Conservation (phyloP, 2,113 vertebrate species). For the Numida meleagris region DNA sequence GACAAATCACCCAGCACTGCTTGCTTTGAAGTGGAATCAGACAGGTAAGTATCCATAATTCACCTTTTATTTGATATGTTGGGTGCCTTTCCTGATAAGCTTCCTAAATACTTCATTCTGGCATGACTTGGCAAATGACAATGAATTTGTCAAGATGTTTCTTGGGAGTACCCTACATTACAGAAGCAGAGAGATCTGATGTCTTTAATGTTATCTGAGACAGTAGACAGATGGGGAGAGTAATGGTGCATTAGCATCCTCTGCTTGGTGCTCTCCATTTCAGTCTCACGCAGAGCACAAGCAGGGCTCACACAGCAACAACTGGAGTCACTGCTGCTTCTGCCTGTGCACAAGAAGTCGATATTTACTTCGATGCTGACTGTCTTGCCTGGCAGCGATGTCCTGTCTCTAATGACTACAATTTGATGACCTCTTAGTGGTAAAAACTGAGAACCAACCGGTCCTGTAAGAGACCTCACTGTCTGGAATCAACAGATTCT, state of each 20-base stretch:
- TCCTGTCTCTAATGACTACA: neutral
- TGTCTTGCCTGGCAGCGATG: neutral
- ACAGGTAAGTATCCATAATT: neutral
- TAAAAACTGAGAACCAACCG: neutral
- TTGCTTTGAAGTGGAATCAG: neutral
- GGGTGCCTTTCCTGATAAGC: neutral
- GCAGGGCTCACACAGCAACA: neutral
- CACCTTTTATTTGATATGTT: neutral
- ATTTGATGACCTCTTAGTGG: neutral
- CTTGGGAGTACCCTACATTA: neutral
- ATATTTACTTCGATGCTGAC: neutral
- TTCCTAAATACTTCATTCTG: neutral
- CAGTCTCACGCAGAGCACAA: accelerated
- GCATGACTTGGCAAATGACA: neutral
- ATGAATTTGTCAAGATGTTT: neutral
- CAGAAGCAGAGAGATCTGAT: neutral
- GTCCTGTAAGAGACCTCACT: neutral
- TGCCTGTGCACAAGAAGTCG: neutral
- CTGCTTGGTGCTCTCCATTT: accelerated
- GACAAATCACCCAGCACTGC: neutral
- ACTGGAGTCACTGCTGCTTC: neutral
- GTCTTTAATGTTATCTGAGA: neutral
- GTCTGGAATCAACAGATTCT: neutral
- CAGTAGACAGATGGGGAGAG: neutral
- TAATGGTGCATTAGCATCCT: accelerated